Evolutionary conservation across 1,140 invertebrate genomes (phyloP).

Genomic region (Eulimnadia texana): DNA sequence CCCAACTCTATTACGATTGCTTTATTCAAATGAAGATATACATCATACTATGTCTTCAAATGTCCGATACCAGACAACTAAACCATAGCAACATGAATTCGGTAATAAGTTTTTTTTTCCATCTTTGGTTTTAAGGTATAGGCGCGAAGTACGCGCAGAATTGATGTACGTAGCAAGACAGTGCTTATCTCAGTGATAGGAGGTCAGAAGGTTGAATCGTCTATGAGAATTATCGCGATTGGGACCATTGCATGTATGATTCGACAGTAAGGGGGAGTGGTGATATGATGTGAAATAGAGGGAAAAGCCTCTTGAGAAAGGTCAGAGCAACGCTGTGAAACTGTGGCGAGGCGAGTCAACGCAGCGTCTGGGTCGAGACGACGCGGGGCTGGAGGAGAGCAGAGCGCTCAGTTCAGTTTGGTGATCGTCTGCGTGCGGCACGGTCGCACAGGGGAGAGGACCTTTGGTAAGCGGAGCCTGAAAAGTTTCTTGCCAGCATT

Average conservation of each 20-base stretch:
- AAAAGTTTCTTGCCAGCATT: neutral
- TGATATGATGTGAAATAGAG: neutral
- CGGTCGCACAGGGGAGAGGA: neutral
- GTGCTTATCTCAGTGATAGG: neutral
- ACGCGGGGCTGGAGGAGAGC: too few species aligned
- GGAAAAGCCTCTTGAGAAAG: neutral
- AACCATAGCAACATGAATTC: too few species aligned
- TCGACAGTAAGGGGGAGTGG: neutral
- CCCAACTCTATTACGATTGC: too few species aligned
- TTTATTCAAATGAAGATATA: neutral
- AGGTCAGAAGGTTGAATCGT: neutral
- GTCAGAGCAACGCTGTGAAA: neutral
- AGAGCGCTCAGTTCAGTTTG: too few species aligned
- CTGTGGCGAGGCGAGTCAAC: conserved; percentile 1
- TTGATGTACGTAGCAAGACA: too few species aligned
- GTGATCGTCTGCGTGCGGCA: neutral
- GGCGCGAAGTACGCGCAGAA: neutral
- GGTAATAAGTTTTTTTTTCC: neutral
- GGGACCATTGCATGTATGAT: neutral
- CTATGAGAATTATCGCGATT: too few species aligned
- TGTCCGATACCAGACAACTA: neutral
- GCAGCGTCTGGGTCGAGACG: too few species aligned
- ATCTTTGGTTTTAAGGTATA: neutral
- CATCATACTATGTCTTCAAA: neutral
- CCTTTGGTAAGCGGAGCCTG: neutral